Evolutionary conservation across 53 echinoderm and acorn worm species (phyloP).

Genomic region (Pentamera pediparva): DNA sequence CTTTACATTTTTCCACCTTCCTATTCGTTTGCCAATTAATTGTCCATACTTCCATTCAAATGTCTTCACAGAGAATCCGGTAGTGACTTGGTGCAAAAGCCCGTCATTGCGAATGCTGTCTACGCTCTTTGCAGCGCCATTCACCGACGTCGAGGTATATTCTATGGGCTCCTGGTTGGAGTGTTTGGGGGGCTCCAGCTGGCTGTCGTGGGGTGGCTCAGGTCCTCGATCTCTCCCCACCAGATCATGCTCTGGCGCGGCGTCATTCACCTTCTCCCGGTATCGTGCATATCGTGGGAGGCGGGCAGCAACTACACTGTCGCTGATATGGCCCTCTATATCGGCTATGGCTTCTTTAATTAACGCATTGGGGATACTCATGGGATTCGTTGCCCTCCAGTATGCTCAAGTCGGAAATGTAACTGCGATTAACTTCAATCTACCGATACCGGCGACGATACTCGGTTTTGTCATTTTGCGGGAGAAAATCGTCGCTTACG

Average conservation of each 20-base stretch:
- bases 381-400: neutral
- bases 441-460: neutral
- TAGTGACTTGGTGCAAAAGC: too few relatives aligned
- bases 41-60: too few relatives aligned
- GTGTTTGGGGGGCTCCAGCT: neutral
- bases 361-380: neutral
- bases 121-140: too few relatives aligned
- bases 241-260: slow-evolving; percentile 3
- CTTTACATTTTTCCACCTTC: too few relatives aligned
- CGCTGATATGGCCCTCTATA: neutral
- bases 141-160: neutral
- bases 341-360: neutral
- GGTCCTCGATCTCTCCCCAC: neutral
- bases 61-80: too few relatives aligned
- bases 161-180: neutral
- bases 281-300: neutral
- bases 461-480: neutral
- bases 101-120: too few relatives aligned
- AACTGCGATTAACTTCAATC: neutral
- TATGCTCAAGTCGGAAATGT: slow-evolving; percentile 3
- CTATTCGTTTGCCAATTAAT: too few relatives aligned
- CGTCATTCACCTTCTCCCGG: neutral
- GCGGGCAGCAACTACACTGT: neutral
- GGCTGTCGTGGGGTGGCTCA: neutral
- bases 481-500: neutral